Base-by-base conservation (phyloP, 2,113 vertebrate species). In the Electrona antarctica region DNA sequence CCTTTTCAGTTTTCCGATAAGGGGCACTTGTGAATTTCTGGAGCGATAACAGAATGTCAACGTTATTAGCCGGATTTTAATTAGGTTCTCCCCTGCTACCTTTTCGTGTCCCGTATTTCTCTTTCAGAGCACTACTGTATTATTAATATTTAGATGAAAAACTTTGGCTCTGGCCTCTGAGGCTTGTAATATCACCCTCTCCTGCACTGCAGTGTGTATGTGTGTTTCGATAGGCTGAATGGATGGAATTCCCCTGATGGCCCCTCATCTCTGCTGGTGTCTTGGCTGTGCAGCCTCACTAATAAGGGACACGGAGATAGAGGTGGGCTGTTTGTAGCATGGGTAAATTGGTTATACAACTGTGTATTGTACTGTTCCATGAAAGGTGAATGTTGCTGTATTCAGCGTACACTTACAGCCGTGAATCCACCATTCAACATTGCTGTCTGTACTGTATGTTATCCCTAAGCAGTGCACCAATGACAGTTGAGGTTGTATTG, bases 61-160 rank as follows among this genome's bases (percentile, higher is more conserved):
- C 68, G 76, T 85, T 85, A 80, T 89, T 84, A 85, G 56, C 45
- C 63, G 63, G 71, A 55, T 79, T 87, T 91, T 88, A 92, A 91
- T 90, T 90, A 84, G 71, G 87, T 88, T 84, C 63, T 64, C 59
- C 33, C 62, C 51, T 64, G 57, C 66, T 69, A 76, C 74, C 69
- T 54, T 59, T 51, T 47, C 69, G 74, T 85, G 73, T 78, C 73
- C 52, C 64, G 67, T 76, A 5, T 50, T 71, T 55, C 50, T 58
- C 64, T 64, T 60, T 3, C 52, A 80, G 76, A 41, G 81, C 61
- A 47, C 66, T 52, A 47, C 66, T 52, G 60, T 61, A 71, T 88
- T 87, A 89, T 89, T 90, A 91, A 90, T 91, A 92, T 91, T 92
- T 87, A 91, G 90, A 90, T 88, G 77, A 87, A 84, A 81, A 81